A percentile compares a stretch with the other conserved stretches of the same genome.
phyloP scores from a whole-genome alignment of 2,888 invertebrate genomes.

The Caenorhabditis macrosperma region DNA sequence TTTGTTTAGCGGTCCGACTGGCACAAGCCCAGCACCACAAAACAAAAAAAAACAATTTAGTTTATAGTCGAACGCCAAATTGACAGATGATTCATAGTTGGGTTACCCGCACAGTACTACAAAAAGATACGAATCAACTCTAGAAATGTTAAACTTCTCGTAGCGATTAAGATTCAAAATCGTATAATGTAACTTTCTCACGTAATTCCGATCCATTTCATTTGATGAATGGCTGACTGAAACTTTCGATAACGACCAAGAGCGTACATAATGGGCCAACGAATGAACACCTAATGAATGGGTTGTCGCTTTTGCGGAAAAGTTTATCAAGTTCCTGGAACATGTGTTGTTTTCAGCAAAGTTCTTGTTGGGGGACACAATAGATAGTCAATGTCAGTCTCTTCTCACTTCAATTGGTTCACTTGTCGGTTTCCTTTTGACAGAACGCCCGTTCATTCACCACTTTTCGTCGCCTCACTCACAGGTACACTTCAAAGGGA shows the following conservation, averaged over 20 bases:
- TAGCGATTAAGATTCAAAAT: neutral
- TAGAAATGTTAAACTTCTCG: neutral
- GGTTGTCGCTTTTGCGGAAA: slow-evolving; percentile 2
- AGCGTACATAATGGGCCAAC: neutral
- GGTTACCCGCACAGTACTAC: neutral
- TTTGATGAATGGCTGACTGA: neutral
- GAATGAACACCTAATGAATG: neutral
- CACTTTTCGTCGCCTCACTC: slow-evolving; percentile 14
- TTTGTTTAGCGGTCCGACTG: neutral
- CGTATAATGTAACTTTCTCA: neutral
- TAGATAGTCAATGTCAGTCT: neutral
- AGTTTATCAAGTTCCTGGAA: neutral
- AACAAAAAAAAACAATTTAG: slow-evolving; percentile 12
- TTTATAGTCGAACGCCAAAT: neutral
- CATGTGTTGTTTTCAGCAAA: neutral
- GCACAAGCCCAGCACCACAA: neutral
- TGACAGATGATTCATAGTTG: slow-evolving; percentile 1
- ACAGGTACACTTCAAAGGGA: slow-evolving; percentile 30
- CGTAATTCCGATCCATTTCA: neutral
- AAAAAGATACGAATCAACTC: neutral
- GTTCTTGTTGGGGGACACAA: neutral
- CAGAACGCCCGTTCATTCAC: slow-evolving; percentile 31
- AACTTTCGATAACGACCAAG: slow-evolving; percentile 17
- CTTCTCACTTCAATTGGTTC: slow-evolving; percentile 7
- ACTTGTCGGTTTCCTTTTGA: slow-evolving; percentile 36